Base-by-base conservation (phyloP, 1,140 invertebrate species). In the Heterodera schachtii region DNA sequence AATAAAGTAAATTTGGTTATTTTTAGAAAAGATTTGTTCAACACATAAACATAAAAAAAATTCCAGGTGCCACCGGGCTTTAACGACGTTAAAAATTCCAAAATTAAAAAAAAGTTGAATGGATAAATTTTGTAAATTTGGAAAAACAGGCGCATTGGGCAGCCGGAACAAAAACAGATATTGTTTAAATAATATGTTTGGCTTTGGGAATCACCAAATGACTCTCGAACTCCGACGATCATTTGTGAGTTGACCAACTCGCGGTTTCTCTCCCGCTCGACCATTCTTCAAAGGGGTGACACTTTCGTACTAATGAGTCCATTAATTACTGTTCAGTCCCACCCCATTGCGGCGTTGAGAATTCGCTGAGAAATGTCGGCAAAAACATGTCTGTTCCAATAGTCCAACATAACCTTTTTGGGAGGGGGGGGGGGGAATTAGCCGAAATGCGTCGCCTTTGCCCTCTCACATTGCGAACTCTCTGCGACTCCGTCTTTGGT, bases 191-290 rank as follows among this genome's bases (percentile, higher is more conserved):
- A n/a, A n/a, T 31, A 31, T 31, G 31, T 31, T 31, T 31, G 31
- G 31, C 31, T 31, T 31, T 31, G 31, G 31, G 31, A 31, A 31
- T 70, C 78, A 83, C 83, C 83, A 77, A 85, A 86, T 41, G 83
- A 82, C 70, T 86, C 75, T 11, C 86, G 86, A 76, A 87, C 80
- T n/a, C 79, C 83, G 16, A 86, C 73, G 46, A 86, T 80, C 41
- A 86, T 47, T 46, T 74, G 47, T 9, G 84, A 79, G 41, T 86
- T 78, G 19, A 85, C 83, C n/a, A 60, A 64, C 46, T 87, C 83
- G 6, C 86, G 82, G 44, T 81, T 75, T n/a, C 85, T 78, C 67
- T 86, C 85, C 7, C 73, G 46, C 8, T 73, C 73, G 44, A 86
- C 79, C 66, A 86, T 79, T 69, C 86, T 80, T 41, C 44, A 43